A percentile compares a stretch with the other conserved stretches of the same genome.
phyloP scores from a whole-genome alignment of 30 jellyfish, hydroid and myxozoan species.

The Cassiopea xamachana region DNA sequence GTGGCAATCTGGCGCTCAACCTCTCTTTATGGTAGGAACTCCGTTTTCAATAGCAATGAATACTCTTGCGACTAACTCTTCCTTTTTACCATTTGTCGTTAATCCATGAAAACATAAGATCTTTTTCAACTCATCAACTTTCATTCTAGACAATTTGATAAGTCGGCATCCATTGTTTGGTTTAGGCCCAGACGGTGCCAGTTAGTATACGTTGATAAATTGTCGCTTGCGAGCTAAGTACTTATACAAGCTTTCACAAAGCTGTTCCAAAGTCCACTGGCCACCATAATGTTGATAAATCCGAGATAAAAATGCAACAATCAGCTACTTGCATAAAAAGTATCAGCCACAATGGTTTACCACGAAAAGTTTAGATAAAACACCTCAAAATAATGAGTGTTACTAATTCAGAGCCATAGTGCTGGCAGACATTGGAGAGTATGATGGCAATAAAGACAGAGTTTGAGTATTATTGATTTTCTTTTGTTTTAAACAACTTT shows the following conservation, averaged over 20 bases:
- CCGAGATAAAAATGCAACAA: constrained; percentile 21
- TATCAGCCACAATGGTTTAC: no score
- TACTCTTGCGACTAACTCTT: constrained; percentile 60
- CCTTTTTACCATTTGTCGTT: constrained; percentile 36
- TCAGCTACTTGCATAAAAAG: constrained; percentile 1
- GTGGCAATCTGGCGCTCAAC: constrained; percentile 33
- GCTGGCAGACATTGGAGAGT: no score
- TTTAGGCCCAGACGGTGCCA: constrained; percentile 4
- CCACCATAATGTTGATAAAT: not conserved
- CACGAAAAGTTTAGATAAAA: no score
- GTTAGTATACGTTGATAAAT: not conserved
- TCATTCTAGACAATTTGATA: constrained; percentile 33
- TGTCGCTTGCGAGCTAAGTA: constrained; percentile 39
- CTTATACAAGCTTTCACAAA: constrained; percentile 42
- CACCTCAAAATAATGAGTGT: no score
- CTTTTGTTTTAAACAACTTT: no score
- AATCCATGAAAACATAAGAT: constrained; percentile 35
- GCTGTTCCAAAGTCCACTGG: constrained; percentile 42
- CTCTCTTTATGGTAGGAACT: constrained; percentile 23
- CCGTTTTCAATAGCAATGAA: constrained; percentile 59
- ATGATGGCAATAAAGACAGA: no score
- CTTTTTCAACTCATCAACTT: constrained; percentile 48
- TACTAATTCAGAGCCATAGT: no score
- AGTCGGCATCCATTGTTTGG: constrained; percentile 32
- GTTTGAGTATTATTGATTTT: no score